Evolutionary conservation across 2,113 vertebrate genomes (phyloP), one percentile per base, ranked within the genome.

Genomic region (Dicentrarchus labrax): DNA sequence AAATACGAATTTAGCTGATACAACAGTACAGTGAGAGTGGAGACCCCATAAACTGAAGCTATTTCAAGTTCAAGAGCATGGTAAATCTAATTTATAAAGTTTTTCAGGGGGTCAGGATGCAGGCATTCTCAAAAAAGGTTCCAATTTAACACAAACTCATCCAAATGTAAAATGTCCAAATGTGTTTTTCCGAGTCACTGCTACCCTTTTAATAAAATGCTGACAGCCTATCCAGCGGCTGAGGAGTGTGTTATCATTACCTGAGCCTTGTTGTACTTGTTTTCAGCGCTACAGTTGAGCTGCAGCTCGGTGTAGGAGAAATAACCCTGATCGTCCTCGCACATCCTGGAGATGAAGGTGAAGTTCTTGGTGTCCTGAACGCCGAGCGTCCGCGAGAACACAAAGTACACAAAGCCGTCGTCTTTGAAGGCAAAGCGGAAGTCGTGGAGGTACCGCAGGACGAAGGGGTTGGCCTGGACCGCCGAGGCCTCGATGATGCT

Each of bases 231-330:
- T 24, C 36, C 57, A 0, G 9, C 1, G 16, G 59, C 22, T 11
- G 69, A 22, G 4, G 51, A 56, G 38, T 10, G 13, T 1, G 1
- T 19, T 0, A 38, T 57, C 11, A 0, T 66, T 41, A 94, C 94
- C 94, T 93, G 92, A 57, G 94, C 97, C 86, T 97, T 95, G 82
- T 97, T 96, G 51, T 96, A 98, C 53, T 74, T 88, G 82, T 95
- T 94, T 61, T 2, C 4, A 0, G 6, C 0, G 54, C 85, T 95
- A 78, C 98, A 99, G 72, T 92, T 95, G 75, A 99, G 94, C 91
- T 97, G 97, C 94, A 98, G 96, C 93, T 99, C 98, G 0, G 97
- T 96, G 90, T 99, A 99, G n/a, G 98, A 99, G 87, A 96, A 98
- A 45, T 99, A 99, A 21, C 87, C 89, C 15, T 90, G 87, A 80